Percentiles rank a stretch among this genome's conserved stretches.
Evolutionary conservation across 2,113 vertebrate genomes (phyloP).

Genomic region (Scomber japonicus): DNA sequence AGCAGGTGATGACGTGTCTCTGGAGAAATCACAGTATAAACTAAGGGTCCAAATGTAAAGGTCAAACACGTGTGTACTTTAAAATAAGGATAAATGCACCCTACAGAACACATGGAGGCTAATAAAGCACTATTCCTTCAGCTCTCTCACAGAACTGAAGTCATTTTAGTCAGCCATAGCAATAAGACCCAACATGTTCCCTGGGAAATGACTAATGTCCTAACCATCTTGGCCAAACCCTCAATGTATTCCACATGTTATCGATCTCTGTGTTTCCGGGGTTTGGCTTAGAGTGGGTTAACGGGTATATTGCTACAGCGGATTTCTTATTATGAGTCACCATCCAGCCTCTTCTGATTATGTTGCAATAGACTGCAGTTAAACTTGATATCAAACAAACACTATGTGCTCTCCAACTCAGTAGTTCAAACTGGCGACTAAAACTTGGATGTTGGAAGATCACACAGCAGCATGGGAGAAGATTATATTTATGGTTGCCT

Average conservation of each 20-base stretch:
- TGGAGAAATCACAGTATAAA: conserved; percentile 8
- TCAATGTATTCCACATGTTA: conserved; percentile 75
- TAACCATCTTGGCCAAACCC: conserved; percentile 62
- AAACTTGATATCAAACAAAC: conserved; percentile 40
- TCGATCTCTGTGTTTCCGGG: conserved; percentile 49
- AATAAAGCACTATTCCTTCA: background rate
- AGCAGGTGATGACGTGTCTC: background rate
- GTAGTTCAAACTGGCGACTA: conserved; percentile 21
- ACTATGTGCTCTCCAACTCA: conserved; percentile 4
- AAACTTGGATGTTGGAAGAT: background rate
- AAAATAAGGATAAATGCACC: background rate
- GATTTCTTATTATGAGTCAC: conserved; percentile 16
- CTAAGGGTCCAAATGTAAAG: conserved; percentile 1
- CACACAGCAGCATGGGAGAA: background rate
- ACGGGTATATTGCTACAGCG: conserved; percentile 14
- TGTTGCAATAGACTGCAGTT: conserved; percentile 34
- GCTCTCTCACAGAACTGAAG: conserved; percentile 17
- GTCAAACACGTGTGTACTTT: background rate
- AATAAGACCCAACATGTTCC: conserved; percentile 30
- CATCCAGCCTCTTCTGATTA: conserved; percentile 27
- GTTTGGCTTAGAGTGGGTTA: conserved; percentile 8
- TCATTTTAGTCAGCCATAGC: conserved; percentile 21
- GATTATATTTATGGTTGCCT: conserved; percentile 7
- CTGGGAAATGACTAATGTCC: conserved; percentile 72
- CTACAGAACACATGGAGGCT: background rate